phyloP scores from a whole-genome alignment of 2,113 vertebrate species.

The Smithornis capensis region DNA sequence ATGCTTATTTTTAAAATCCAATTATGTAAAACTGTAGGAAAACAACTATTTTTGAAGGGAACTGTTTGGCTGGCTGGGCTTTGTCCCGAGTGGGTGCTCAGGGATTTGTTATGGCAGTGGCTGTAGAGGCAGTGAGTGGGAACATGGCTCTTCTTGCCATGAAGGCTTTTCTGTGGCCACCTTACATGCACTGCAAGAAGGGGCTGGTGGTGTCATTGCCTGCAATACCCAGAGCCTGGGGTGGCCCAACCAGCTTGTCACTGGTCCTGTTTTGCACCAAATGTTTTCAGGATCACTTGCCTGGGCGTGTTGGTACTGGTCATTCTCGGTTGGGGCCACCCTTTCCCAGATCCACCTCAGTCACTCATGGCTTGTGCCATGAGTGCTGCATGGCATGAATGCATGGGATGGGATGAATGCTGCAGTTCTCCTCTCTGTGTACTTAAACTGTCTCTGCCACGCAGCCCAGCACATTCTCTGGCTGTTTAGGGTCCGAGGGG shows the following conservation, averaged over 20 bases:
- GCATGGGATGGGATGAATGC: background rate
- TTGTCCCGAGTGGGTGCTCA: background rate
- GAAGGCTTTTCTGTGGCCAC: background rate
- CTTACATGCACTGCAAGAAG: accelerated
- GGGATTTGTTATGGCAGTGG: accelerated
- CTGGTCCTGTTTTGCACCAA: background rate
- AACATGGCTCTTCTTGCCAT: background rate
- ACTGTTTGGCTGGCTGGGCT: background rate
- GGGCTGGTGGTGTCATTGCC: background rate
- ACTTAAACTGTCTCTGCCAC: background rate
- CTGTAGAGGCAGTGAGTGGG: background rate
- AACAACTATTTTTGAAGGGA: background rate
- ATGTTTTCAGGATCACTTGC: background rate
- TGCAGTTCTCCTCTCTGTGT: background rate
- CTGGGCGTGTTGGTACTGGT: background rate
- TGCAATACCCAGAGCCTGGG: background rate
- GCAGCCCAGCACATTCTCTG: background rate
- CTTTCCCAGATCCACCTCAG: background rate
- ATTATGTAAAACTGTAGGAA: background rate
- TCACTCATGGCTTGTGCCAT: background rate
- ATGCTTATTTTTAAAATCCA: slow-evolving; percentile 5
- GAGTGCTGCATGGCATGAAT: too few species aligned
- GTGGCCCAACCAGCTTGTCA: background rate
- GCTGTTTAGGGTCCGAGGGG: background rate
- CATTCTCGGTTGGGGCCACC: background rate